Conservation (phyloP, 2,797 vertebrate genomes). For the Pseudochirops corinnae region DNA sequence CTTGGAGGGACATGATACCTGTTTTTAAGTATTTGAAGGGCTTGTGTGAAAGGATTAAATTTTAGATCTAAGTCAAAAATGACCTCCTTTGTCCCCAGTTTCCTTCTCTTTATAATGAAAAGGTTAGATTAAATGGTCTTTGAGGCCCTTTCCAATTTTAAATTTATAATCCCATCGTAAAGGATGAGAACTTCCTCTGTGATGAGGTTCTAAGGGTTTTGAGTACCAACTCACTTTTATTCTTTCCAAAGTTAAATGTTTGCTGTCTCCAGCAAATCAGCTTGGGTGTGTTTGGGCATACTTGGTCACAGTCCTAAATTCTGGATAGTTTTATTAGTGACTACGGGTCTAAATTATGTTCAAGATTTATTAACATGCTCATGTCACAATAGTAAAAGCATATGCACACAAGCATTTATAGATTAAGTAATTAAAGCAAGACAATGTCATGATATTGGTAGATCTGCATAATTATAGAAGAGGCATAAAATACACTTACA, state of each 20-base stretch:
- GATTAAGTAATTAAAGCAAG: neutral
- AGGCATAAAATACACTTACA: neutral
- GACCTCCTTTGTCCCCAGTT: neutral
- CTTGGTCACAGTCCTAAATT: neutral
- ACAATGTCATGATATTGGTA: neutral
- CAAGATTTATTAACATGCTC: neutral
- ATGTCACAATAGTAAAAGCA: neutral
- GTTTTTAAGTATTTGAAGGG: neutral
- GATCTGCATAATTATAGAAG: neutral
- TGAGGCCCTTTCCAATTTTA: neutral
- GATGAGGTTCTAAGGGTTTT: neutral
- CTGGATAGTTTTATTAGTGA: neutral
- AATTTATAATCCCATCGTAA: neutral
- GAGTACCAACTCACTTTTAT: neutral
- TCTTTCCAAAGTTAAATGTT: neutral
- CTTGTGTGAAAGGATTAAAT: neutral
- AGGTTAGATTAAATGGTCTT: neutral
- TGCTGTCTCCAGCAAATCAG: neutral
- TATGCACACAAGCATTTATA: neutral
- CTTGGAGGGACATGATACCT: neutral
- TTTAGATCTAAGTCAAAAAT: neutral
- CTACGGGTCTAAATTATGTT: neutral
- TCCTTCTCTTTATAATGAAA: neutral
- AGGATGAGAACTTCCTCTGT: neutral
- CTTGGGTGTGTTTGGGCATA: neutral